These are phyloP conservation scores for Cataglyphis rosenhaueri DNA, from an alignment of 2,888 invertebrate species.

Conservation along the genomic window DNA sequence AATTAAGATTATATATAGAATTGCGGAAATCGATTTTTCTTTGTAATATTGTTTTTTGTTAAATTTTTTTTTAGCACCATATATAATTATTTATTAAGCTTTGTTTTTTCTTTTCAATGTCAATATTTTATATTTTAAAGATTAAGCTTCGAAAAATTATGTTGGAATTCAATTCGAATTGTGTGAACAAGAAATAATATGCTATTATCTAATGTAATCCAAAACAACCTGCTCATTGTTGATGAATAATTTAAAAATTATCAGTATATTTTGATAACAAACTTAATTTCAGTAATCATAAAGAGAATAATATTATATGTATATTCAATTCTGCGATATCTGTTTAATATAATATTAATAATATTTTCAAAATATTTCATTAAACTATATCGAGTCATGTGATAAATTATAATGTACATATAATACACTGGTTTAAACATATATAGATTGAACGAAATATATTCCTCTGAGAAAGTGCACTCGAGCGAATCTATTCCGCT, in stretches of 20 bases:
- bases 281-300: neutral
- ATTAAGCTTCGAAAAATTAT: neutral
- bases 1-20: neutral
- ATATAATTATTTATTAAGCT: neutral
- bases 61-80: neutral
- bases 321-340: neutral
- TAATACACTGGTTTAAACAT: slow-evolving; percentile 28
- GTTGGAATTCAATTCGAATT: neutral
- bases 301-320: neutral
- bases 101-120: neutral
- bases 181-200: neutral
- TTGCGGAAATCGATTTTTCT: neutral
- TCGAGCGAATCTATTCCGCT: slow-evolving; percentile 52
- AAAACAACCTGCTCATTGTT: neutral
- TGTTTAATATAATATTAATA: neutral
- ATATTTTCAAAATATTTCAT: neutral
- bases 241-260: neutral
- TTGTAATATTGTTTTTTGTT: neutral
- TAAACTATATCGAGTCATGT: neutral
- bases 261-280: neutral
- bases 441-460: slow-evolving; percentile 23
- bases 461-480: slow-evolving; percentile 53
- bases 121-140: neutral
- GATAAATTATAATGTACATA: neutral
- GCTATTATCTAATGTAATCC: neutral